Evolutionary conservation across 2,888 invertebrate species (phyloP).

Genomic region (Coecobrya sp.): DNA sequence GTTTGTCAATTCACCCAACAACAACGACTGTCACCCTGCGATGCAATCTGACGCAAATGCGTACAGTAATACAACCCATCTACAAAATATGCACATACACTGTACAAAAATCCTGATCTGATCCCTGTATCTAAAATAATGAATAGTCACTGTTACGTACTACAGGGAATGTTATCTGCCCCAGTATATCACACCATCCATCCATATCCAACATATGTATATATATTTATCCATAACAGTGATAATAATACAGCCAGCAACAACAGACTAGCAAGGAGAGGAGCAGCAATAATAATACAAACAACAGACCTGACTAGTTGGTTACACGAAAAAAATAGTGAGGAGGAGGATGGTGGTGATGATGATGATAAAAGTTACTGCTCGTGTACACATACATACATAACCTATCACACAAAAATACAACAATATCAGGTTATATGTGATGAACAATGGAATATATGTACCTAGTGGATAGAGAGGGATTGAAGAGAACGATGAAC

Average conservation of each 20-base stretch:
- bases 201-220: conserved; percentile 15
- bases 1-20: neutral
- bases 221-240: conserved; percentile 43
- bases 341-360: conserved; percentile 14
- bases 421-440: neutral
- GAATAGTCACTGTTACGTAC: neutral
- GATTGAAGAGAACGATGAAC: conserved; percentile 35
- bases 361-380: conserved; percentile 47
- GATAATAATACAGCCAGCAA: conserved; percentile 16
- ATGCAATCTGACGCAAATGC: conserved; percentile 1
- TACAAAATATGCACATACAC: neutral
- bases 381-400: conserved; percentile 70
- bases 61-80: neutral
- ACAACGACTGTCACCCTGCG: neutral
- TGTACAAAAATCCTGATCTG: neutral
- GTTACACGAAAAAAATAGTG: conserved; percentile 5
- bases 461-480: neutral
- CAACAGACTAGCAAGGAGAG: neutral
- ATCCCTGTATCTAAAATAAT: neutral
- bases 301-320: neutral
- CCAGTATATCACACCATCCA: conserved; percentile 57
- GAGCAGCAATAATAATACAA: neutral
- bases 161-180: neutral
- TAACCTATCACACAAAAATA: conserved; percentile 28
- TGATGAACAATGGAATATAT: neutral